A percentile compares a stretch with the other conserved stretches of the same genome.
These are phyloP conservation scores for Pecten maximus DNA, from an alignment of 2,888 invertebrate species.

Conservation along the genomic window DNA sequence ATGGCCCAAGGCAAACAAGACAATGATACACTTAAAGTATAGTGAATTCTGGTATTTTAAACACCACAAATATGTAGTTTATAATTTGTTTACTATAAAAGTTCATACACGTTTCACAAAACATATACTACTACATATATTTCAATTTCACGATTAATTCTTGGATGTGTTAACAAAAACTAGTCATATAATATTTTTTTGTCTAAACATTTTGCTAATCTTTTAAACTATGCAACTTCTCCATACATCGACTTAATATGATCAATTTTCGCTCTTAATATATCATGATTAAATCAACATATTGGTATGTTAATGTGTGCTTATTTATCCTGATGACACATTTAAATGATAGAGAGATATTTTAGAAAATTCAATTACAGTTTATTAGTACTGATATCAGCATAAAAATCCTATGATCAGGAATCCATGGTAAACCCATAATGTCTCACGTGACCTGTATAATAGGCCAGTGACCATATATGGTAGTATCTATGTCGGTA, in stretches of 20 bases:
- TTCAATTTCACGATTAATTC: too few relatives aligned
- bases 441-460: not conserved
- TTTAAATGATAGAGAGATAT: not conserved
- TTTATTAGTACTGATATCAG: not conserved
- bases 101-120: too few relatives aligned
- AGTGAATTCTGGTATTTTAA: too few relatives aligned
- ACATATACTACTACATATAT: too few relatives aligned
- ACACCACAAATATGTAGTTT: too few relatives aligned
- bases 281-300: not conserved
- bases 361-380: not conserved
- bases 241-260: not conserved
- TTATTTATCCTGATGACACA: not conserved
- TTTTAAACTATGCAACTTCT: not conserved
- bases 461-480: not conserved
- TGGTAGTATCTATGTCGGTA: not conserved
- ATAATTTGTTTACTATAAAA: too few relatives aligned
- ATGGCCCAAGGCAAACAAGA: too few relatives aligned
- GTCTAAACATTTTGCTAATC: too few relatives aligned
- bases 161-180: too few relatives aligned
- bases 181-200: too few relatives aligned
- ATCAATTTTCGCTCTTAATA: not conserved
- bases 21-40: too few relatives aligned
- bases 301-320: not conserved
- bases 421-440: not conserved
- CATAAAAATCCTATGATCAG: not conserved